Conservation (phyloP, 2,888 invertebrate genomes). For the Bruchidius siliquastri region DNA sequence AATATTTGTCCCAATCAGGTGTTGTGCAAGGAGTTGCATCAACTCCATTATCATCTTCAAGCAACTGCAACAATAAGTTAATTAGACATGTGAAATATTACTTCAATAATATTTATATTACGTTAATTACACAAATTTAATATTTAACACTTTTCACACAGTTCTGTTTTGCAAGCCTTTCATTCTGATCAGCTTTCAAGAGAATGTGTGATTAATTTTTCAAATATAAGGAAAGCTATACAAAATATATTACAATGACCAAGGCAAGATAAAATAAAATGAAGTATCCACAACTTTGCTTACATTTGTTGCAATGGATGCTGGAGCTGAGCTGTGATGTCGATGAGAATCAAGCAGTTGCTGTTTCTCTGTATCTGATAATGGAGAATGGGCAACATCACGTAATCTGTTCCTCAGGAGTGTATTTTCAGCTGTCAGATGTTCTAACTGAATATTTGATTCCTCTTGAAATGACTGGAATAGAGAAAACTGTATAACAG, state of each 20-base stretch:
- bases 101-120: too few relatives aligned
- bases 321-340: constrained; percentile 71
- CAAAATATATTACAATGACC: too few relatives aligned
- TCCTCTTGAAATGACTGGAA: constrained; percentile 55
- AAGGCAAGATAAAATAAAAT: too few relatives aligned
- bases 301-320: constrained; percentile 61
- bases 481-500: constrained; percentile 1
- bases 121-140: too few relatives aligned
- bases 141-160: too few relatives aligned
- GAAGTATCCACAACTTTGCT: constrained; percentile 14
- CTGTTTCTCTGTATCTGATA: constrained; percentile 79
- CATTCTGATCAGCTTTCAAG: too few relatives aligned
- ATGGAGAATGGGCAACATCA: constrained; percentile 75
- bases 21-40: constrained; percentile 66
- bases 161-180: too few relatives aligned
- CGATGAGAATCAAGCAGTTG: constrained; percentile 68
- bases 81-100: too few relatives aligned
- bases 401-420: constrained; percentile 68
- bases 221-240: too few relatives aligned
- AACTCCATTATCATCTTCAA: constrained; percentile 36
- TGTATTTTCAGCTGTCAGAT: constrained; percentile 73
- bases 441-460: constrained; percentile 59
- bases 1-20: constrained; percentile 90
- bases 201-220: too few relatives aligned
- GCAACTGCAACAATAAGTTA: constrained; percentile 29